Evolutionary conservation across 2,113 vertebrate genomes (phyloP).

Genomic region (Rhea americana): DNA sequence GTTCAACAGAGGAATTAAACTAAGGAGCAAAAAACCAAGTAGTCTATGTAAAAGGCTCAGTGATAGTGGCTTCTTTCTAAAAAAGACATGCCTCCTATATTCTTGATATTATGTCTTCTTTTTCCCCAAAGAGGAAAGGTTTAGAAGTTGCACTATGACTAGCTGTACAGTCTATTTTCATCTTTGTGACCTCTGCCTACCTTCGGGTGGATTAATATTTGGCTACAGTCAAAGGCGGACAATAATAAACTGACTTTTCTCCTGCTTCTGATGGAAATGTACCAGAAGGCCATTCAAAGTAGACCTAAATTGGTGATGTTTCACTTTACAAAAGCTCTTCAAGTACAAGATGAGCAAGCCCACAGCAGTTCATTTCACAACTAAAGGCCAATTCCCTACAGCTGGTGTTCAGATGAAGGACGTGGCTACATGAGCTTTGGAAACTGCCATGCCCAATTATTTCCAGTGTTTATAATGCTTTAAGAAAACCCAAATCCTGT

Average conservation of each 20-base stretch:
- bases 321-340: slow-evolving; percentile 32
- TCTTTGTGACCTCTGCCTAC: not conserved
- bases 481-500: slow-evolving; percentile 13
- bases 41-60: not conserved
- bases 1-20: slow-evolving; percentile 30
- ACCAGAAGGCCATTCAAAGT: not conserved
- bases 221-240: not conserved
- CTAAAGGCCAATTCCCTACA: slow-evolving; percentile 23
- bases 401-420: slow-evolving; percentile 29
- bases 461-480: slow-evolving; percentile 43
- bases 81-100: not conserved
- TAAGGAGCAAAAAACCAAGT: slow-evolving; percentile 9
- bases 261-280: slow-evolving; percentile 14
- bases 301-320: not conserved
- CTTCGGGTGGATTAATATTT: slow-evolving; percentile 16
- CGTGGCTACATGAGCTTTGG: slow-evolving; percentile 41
- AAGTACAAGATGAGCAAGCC: slow-evolving; percentile 39
- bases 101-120: not conserved
- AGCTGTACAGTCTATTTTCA: not conserved
- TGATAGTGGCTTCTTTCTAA: not conserved
- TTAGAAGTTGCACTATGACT: not conserved
- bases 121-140: not conserved
- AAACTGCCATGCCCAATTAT: not conserved
- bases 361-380: slow-evolving; percentile 33
- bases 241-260: not conserved